A percentile compares a stretch with the other conserved stretches of the same genome.
phyloP scores from a whole-genome alignment of 2,113 vertebrate genomes.

The Aptenodytes forsteri region DNA sequence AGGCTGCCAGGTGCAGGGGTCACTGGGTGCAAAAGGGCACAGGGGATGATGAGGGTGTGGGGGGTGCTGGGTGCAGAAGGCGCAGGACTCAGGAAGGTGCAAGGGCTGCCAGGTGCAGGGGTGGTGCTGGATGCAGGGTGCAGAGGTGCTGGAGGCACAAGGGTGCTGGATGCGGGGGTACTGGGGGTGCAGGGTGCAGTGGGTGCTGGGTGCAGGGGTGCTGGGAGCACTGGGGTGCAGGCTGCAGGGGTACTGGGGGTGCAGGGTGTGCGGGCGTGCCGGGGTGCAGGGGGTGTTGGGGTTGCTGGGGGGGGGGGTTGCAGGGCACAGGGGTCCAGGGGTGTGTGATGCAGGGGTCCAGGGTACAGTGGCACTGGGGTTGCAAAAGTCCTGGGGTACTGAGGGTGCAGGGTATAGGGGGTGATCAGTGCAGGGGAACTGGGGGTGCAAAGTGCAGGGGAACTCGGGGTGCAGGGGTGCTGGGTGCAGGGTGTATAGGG shows the following conservation, averaged over 20 bases:
- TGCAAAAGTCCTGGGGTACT: neutral
- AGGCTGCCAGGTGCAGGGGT: neutral
- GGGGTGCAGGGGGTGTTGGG: neutral
- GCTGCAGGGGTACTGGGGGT: neutral
- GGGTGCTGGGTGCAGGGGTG: neutral
- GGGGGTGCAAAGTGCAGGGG: no score
- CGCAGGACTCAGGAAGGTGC: neutral
- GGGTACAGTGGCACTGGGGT: no score
- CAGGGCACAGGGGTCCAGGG: neutral
- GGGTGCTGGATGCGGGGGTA: neutral
- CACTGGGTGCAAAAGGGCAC: neutral
- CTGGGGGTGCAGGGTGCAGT: neutral
- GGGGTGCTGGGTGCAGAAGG: neutral
- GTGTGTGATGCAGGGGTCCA: neutral
- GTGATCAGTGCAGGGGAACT: neutral
- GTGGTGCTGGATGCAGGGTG: neutral
- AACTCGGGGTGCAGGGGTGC: neutral
- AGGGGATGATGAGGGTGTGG: no score
- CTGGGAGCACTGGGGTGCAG: neutral
- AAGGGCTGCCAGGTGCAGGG: neutral
- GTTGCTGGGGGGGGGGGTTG: no score
- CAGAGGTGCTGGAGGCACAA: neutral
- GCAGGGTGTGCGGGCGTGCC: no score
- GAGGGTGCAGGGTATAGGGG: neutral
- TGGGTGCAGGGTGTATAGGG: no score